Percentiles rank a stretch among this genome's conserved stretches.
phyloP scores from a whole-genome alignment of 2,797 vertebrate species.

The Iguana delicatissima region DNA sequence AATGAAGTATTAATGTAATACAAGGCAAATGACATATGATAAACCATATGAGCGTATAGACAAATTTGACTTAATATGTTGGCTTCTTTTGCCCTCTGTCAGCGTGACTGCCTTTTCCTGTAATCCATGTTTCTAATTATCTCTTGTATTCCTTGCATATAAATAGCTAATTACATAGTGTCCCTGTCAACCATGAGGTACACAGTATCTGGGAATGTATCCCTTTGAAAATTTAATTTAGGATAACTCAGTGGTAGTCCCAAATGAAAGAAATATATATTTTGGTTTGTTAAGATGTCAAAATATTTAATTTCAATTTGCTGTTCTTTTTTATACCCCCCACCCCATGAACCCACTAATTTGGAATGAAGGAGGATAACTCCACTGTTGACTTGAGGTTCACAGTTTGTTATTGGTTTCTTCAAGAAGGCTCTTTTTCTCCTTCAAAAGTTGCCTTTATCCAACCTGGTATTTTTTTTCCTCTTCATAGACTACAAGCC shows the following conservation, averaged over 20 bases:
- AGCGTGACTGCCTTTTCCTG: slow-evolving; percentile 79
- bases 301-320: slow-evolving; percentile 71
- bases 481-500: too few species aligned
- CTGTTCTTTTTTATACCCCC: slow-evolving; percentile 44
- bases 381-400: background rate
- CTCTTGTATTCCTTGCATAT: slow-evolving; percentile 82
- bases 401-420: too few species aligned
- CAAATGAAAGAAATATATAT: slow-evolving; percentile 76
- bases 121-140: slow-evolving; percentile 86
- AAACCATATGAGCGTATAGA: slow-evolving; percentile 74
- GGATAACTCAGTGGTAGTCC: slow-evolving; percentile 77
- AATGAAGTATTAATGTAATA: slow-evolving; percentile 80
- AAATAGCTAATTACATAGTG: slow-evolving; percentile 85
- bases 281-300: slow-evolving; percentile 71
- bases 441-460: too few species aligned
- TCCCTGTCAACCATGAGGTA: slow-evolving; percentile 81
- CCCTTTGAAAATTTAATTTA: slow-evolving; percentile 82
- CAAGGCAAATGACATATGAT: slow-evolving; percentile 76
- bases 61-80: slow-evolving; percentile 81
- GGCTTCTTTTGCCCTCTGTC: slow-evolving; percentile 79
- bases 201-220: slow-evolving; percentile 78
- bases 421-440: too few species aligned
- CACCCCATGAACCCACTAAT: slow-evolving; percentile 8
- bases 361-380: background rate
- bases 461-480: too few species aligned